Conservation (phyloP, 1,140 invertebrate species). For the Atta texana region DNA sequence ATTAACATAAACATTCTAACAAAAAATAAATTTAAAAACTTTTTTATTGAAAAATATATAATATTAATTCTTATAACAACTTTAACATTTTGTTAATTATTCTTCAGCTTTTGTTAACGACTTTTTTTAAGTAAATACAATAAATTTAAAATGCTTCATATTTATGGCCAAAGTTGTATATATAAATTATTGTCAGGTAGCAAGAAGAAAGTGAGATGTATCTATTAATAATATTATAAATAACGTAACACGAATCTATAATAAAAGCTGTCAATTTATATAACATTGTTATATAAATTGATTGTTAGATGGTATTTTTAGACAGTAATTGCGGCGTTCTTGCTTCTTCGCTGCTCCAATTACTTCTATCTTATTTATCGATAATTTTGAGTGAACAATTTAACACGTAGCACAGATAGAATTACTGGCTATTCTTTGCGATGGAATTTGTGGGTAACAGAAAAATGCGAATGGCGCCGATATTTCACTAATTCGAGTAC, state of each 20-base stretch:
- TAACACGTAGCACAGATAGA: not conserved
- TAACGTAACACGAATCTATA: not conserved
- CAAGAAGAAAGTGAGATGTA: no score
- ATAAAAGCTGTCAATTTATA: not conserved
- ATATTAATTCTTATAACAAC: no score
- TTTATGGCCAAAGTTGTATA: no score
- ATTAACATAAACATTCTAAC: no score
- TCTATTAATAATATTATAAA: not conserved
- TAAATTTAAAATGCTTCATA: no score
- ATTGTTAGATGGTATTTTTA: slow-evolving; percentile 10
- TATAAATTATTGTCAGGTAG: no score
- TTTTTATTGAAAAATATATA: no score
- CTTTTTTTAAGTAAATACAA: no score
- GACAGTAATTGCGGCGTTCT: not conserved
- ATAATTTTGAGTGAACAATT: not conserved
- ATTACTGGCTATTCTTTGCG: not conserved
- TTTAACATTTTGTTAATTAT: no score
- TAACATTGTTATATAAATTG: not conserved
- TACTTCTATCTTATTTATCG: not conserved
- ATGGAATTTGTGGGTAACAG: slow-evolving; percentile 8
- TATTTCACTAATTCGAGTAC: slow-evolving; percentile 16
- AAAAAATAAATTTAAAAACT: no score
- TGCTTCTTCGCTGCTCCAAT: not conserved
- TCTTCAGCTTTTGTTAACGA: no score
- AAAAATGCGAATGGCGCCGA: not conserved